These are phyloP conservation scores for Charadrius vociferus DNA, from an alignment of 2,113 vertebrate genomes.

Conservation along the genomic window DNA sequence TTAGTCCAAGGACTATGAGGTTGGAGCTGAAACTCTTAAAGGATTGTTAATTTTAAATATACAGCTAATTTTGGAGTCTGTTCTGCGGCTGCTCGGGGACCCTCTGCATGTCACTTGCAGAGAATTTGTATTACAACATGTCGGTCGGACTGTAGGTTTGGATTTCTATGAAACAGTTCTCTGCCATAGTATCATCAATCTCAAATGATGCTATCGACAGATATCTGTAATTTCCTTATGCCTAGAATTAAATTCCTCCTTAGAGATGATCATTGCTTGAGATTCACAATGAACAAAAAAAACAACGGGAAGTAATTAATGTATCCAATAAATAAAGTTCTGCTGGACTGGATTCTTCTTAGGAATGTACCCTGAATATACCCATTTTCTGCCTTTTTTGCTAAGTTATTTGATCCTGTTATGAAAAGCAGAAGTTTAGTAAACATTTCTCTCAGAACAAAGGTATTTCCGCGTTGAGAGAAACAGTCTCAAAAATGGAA, in stretches of 20 bases:
- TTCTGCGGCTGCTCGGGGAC: not conserved
- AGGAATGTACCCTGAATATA: not conserved
- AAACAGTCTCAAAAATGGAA: not conserved
- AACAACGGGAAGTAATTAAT: not conserved
- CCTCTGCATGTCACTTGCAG: not conserved
- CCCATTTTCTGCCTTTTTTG: not conserved
- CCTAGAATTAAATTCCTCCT: not conserved
- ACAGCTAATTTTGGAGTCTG: not conserved
- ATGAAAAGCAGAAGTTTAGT: not conserved
- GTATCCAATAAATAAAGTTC: not conserved
- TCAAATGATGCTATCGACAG: not conserved
- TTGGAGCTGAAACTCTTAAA: not conserved
- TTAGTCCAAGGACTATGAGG: not conserved
- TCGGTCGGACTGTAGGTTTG: not conserved
- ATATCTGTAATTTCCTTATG: not conserved
- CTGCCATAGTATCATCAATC: not conserved
- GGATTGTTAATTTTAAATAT: not conserved
- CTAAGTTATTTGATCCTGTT: not conserved
- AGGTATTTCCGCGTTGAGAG: not conserved
- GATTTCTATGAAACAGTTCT: not conserved
- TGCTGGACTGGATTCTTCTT: not conserved
- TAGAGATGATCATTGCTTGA: not conserved
- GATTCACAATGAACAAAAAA: not conserved
- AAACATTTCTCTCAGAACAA: not conserved
- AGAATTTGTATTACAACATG: accelerated